A percentile compares a stretch with the other conserved stretches of the same genome.
phyloP scores from a whole-genome alignment of 2,888 invertebrate species.

The Drosophila mayaguana region DNA sequence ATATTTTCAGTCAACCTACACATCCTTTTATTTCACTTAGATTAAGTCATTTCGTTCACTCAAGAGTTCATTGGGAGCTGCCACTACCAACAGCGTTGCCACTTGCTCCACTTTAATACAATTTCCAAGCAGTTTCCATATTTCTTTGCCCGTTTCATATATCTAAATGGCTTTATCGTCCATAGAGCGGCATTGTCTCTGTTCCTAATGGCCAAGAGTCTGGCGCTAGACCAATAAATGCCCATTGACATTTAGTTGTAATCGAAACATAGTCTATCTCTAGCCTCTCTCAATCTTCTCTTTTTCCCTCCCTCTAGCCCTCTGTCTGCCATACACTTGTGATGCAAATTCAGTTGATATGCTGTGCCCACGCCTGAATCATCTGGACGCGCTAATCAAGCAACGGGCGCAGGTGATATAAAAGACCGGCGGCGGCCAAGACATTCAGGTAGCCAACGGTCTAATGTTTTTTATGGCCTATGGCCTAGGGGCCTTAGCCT shows the following conservation, averaged over 20 bases:
- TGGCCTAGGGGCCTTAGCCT: conserved; percentile 35
- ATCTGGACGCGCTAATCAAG: conserved; percentile 51
- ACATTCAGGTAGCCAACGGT: conserved; percentile 49
- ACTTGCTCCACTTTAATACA: background rate
- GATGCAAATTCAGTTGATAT: conserved; percentile 48
- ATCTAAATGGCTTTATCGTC: background rate
- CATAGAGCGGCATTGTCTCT: background rate
- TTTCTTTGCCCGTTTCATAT: background rate
- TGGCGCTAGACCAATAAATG: background rate
- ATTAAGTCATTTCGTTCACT: background rate
- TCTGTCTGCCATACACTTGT: background rate
- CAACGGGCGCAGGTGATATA: conserved; percentile 38
- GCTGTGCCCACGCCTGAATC: conserved; percentile 31
- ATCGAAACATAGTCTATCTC: background rate
- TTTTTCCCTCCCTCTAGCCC: too few species aligned
- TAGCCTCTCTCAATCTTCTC: background rate
- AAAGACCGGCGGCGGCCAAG: conserved; percentile 21
- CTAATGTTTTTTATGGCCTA: conserved; percentile 68
- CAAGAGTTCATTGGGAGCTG: background rate
- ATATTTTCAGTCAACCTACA: too few species aligned
- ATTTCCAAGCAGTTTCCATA: background rate
- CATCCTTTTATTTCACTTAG: too few species aligned
- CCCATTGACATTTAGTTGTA: background rate
- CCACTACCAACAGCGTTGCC: background rate
- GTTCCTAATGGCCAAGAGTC: conserved; percentile 5